Conservation (phyloP, 1,140 invertebrate genomes). For the Babylonia areolata region DNA sequence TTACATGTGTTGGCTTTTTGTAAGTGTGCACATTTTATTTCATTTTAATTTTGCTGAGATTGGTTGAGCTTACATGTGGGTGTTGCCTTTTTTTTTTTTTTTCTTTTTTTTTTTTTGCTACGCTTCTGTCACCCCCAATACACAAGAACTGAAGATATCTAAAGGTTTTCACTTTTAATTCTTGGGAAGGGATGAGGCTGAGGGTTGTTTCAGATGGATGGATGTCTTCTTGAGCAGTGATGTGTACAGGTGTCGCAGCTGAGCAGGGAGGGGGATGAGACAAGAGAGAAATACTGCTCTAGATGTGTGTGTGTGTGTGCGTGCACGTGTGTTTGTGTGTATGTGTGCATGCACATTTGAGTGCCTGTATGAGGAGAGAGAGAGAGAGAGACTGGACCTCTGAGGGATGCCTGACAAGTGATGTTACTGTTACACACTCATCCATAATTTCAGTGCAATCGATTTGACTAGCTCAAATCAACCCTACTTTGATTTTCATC, state of each 20-base stretch:
- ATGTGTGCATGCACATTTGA: neutral
- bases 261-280: neutral
- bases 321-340: neutral
- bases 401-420: neutral
- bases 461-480: neutral
- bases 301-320: neutral
- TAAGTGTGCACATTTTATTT: too few species aligned
- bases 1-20: too few species aligned
- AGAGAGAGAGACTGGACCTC: neutral
- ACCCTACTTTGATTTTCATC: neutral
- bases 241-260: neutral
- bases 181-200: neutral
- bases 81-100: too few species aligned
- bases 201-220: neutral
- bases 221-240: neutral
- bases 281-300: neutral
- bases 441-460: slow-evolving; percentile 9
- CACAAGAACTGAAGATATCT: too few species aligned
- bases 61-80: too few species aligned
- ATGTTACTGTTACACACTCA: slow-evolving; percentile 14
- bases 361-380: neutral
- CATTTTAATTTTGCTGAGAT: too few species aligned
- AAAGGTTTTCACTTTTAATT: too few species aligned
- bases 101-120: too few species aligned
- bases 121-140: too few species aligned